Conservation (phyloP, 2,797 vertebrate genomes). For the Halcyon chelicuti region DNA sequence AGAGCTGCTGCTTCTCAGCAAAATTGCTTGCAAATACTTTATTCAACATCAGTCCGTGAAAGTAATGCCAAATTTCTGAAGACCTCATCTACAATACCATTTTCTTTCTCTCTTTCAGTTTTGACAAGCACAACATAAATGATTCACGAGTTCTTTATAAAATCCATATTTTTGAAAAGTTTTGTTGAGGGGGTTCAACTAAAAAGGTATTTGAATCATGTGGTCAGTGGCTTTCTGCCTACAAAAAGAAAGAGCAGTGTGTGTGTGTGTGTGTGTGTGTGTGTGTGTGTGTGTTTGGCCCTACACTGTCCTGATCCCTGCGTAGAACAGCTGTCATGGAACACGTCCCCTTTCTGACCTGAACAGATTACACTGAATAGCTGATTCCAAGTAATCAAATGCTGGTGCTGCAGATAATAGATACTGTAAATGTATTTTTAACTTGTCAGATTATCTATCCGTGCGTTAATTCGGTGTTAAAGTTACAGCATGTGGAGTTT, state of each 20-base stretch:
- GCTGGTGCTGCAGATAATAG: not conserved
- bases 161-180: not conserved
- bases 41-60: not conserved
- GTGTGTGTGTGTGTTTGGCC: not conserved
- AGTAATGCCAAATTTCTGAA: not conserved
- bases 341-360: not conserved
- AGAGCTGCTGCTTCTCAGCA: not conserved
- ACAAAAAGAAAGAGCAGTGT: not conserved
- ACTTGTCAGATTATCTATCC: not conserved
- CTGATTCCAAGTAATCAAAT: conserved; percentile 9
- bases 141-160: not conserved
- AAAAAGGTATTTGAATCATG: not conserved
- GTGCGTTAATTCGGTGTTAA: not conserved
- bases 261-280: not conserved
- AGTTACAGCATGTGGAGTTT: not conserved
- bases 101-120: not conserved
- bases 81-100: not conserved
- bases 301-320: not conserved
- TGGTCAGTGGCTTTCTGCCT: not conserved
- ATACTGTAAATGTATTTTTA: conserved; percentile 38
- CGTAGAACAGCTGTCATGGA: conserved; percentile 11
- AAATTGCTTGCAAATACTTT: not conserved
- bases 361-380: not conserved
- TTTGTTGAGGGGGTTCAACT: not conserved
- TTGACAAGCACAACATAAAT: not conserved